Conservation (phyloP, 2,113 vertebrate species). For the Syngnathus scovelli region DNA sequence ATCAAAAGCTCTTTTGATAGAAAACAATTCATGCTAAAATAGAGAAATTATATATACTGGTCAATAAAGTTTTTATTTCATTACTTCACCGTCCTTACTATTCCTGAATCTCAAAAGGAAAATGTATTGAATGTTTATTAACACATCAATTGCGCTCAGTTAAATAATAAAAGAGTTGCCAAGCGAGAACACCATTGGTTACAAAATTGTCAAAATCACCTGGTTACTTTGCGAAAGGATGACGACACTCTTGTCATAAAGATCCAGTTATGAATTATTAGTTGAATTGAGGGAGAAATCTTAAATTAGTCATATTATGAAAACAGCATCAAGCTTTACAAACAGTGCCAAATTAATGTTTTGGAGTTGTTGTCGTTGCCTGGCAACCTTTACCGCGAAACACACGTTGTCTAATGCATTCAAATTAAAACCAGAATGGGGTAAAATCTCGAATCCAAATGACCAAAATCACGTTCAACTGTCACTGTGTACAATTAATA, state of each 20-base stretch:
- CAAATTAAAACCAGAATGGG: background rate
- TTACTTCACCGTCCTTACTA: background rate
- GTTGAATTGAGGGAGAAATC: background rate
- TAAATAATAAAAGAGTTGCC: background rate
- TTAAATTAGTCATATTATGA: background rate
- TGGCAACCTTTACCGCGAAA: background rate
- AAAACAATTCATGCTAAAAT: no score
- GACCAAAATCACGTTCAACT: background rate
- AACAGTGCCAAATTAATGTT: background rate
- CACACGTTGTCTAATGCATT: background rate
- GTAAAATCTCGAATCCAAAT: background rate
- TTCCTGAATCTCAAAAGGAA: background rate
- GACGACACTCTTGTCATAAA: background rate
- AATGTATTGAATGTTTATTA: background rate
- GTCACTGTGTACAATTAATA: accelerated
- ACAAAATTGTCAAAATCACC: background rate
- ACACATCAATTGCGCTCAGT: background rate
- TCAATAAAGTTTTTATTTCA: background rate
- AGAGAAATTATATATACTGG: background rate
- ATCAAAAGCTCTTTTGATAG: no score
- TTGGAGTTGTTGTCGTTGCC: background rate
- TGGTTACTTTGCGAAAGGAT: background rate
- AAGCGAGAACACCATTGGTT: background rate
- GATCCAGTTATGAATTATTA: background rate
- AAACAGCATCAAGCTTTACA: no score